A percentile compares a stretch with the other conserved stretches of the same genome.
Evolutionary conservation across 2,113 vertebrate species (phyloP).

Genomic region (Connochaetes taurinus): DNA sequence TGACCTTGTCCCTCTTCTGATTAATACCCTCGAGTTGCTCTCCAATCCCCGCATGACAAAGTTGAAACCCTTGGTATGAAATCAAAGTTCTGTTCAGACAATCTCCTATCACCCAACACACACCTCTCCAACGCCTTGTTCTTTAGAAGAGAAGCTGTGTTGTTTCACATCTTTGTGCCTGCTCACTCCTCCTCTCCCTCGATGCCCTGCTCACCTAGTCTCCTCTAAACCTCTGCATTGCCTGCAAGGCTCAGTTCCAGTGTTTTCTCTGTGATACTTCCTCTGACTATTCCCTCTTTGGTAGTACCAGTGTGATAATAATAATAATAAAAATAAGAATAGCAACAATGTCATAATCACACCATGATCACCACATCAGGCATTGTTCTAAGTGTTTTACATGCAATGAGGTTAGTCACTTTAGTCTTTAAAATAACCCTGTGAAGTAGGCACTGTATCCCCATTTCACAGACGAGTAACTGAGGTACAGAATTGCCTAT

Average conservation of each 20-base stretch:
- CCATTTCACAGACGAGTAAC: not conserved
- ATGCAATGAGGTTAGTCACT: no score
- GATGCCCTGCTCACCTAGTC: not conserved
- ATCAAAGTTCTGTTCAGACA: accelerated
- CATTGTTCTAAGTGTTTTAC: no score
- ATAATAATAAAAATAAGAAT: not conserved
- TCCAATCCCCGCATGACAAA: not conserved
- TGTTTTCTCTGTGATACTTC: not conserved
- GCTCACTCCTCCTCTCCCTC: accelerated
- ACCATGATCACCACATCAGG: accelerated
- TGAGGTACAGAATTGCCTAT: not conserved
- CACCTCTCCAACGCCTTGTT: accelerated
- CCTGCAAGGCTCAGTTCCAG: no score
- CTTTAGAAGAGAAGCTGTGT: accelerated
- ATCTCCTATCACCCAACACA: accelerated
- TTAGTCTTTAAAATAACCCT: not conserved
- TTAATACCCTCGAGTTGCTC: not conserved
- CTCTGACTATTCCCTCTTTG: not conserved
- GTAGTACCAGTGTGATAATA: not conserved
- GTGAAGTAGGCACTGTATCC: accelerated
- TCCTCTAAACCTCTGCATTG: not conserved
- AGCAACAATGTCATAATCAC: accelerated
- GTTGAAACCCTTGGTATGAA: not conserved
- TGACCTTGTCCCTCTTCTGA: accelerated
- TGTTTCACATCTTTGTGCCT: accelerated